phyloP scores from a whole-genome alignment of 2,113 vertebrate genomes.

The Limnothrissa miodon region DNA sequence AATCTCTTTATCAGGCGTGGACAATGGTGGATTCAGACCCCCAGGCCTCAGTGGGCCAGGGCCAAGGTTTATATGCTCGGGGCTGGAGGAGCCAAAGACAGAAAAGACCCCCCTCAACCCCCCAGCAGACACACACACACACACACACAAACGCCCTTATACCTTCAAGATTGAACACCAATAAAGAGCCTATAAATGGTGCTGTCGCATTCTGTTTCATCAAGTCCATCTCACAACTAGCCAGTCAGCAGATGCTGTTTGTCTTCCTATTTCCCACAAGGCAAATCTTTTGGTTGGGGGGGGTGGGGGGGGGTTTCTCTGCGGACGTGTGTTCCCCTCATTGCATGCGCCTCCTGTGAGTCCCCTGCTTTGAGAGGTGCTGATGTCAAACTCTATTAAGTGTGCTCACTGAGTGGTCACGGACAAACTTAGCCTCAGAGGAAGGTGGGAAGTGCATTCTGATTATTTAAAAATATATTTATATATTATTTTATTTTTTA shows the following conservation, averaged over 20 bases:
- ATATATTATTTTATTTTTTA: too few species aligned
- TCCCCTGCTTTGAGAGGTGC: background rate
- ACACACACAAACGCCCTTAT: slow-evolving; percentile 7
- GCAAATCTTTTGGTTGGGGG: background rate
- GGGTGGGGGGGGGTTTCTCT: background rate
- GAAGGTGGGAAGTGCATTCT: background rate
- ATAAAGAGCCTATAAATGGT: background rate
- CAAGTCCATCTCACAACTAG: background rate
- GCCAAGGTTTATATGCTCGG: slow-evolving; percentile 64
- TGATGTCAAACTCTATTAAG: background rate
- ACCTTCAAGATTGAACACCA: background rate
- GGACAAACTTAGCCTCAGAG: background rate
- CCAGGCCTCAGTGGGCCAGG: slow-evolving; percentile 56
- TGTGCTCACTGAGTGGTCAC: background rate
- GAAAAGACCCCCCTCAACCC: slow-evolving; percentile 46
- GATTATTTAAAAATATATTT: too few species aligned
- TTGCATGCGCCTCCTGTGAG: too few species aligned
- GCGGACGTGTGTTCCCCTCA: background rate
- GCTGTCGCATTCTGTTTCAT: background rate
- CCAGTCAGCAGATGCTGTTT: background rate
- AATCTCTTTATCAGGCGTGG: slow-evolving; percentile 85
- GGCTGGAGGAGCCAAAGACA: slow-evolving; percentile 29
- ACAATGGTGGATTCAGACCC: slow-evolving; percentile 87
- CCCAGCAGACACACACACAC: slow-evolving; percentile 20
- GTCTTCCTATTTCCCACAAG: background rate